Percentiles rank a stretch among this genome's conserved stretches.
Evolutionary conservation across 2,888 invertebrate species (phyloP).

Genomic region (Eupithecia pulchellata): DNA sequence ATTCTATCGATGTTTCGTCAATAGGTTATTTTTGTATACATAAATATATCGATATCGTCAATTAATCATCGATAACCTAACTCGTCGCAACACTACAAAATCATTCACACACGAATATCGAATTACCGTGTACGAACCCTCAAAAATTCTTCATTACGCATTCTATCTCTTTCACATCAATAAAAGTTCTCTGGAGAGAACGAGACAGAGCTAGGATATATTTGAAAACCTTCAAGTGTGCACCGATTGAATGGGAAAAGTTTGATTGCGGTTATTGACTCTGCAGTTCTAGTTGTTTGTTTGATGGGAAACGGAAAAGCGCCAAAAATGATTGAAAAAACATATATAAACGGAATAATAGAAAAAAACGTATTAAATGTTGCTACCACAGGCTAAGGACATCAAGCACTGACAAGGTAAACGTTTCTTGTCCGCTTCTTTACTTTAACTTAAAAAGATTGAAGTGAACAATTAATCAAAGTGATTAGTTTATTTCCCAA

Average conservation of each 20-base stretch:
- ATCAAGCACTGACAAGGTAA: no score
- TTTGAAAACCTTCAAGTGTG: slow-evolving; percentile 73
- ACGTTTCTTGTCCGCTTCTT: no score
- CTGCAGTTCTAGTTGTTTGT: no score
- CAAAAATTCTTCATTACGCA: slow-evolving; percentile 45
- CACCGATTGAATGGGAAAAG: slow-evolving; percentile 47
- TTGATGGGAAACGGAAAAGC: neutral
- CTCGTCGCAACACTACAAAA: slow-evolving; percentile 26
- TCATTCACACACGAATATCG: slow-evolving; percentile 69
- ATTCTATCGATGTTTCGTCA: no score
- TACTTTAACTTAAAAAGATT: no score
- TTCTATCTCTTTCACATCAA: slow-evolving; percentile 47
- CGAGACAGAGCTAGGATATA: slow-evolving; percentile 65
- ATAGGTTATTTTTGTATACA: no score
- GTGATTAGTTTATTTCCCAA: no score
- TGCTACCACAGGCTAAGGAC: neutral
- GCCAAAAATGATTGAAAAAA: no score
- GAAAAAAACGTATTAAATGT: neutral
- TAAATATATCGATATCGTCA: slow-evolving; percentile 25
- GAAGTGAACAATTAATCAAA: no score
- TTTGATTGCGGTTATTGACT: slow-evolving; percentile 38
- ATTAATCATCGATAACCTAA: no score
- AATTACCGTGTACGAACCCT: slow-evolving; percentile 58
- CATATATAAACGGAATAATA: neutral
- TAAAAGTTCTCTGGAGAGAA: neutral